Evolutionary conservation across 1,140 invertebrate species (phyloP).

Genomic region (Hyposmocoma kahamanoa): DNA sequence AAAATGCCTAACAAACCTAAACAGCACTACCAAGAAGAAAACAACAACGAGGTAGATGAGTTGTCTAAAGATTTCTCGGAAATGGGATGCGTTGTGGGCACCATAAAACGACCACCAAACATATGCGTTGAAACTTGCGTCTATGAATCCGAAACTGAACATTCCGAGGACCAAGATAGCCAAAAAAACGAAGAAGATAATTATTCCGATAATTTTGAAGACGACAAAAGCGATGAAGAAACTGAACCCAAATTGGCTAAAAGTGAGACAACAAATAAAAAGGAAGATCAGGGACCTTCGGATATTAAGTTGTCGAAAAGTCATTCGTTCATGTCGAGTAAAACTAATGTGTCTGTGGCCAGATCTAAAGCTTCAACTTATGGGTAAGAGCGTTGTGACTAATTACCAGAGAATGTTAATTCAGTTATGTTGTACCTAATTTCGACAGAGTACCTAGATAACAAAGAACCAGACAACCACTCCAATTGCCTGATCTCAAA

Average conservation of each 20-base stretch:
- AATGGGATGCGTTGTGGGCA: constrained; percentile 66
- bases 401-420: too few species aligned
- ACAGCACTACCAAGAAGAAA: constrained; percentile 55
- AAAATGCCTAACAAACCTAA: constrained; percentile 41
- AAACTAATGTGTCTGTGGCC: constrained; percentile 32
- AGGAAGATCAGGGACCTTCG: constrained; percentile 14
- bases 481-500: too few species aligned
- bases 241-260: constrained; percentile 19
- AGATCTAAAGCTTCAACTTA: constrained; percentile 35
- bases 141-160: constrained; percentile 38
- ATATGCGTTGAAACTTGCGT: constrained; percentile 58
- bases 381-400: constrained; percentile 46
- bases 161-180: constrained; percentile 24
- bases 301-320: constrained; percentile 47
- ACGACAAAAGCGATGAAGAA: constrained; percentile 47
- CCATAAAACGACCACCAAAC: constrained; percentile 52
- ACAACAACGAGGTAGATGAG: constrained; percentile 67
- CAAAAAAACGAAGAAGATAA: constrained; percentile 34
- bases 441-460: too few species aligned
- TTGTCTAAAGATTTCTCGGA: constrained; percentile 58
- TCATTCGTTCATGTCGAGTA: constrained; percentile 43
- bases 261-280: constrained; percentile 20
- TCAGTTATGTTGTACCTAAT: too few species aligned
- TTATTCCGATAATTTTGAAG: constrained; percentile 69
- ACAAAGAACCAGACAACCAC: too few species aligned